Percentiles rank a stretch among this genome's conserved stretches.
phyloP scores from a whole-genome alignment of 2,888 invertebrate species.

The Temnothorax rugatulus region DNA sequence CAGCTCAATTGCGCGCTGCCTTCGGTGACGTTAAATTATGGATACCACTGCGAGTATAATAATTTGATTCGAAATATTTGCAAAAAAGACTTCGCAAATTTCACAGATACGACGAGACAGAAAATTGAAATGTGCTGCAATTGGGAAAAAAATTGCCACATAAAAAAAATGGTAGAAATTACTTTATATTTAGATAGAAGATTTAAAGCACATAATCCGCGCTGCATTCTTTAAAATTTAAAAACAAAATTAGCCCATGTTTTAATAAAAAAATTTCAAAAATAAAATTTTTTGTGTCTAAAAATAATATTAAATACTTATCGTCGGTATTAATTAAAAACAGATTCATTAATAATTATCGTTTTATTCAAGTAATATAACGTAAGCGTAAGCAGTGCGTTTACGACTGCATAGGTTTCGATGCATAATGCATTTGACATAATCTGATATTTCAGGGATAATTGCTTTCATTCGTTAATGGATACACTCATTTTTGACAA shows the following conservation, averaged over 20 bases:
- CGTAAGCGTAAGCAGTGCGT: neutral
- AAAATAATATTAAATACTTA: slow-evolving; percentile 5
- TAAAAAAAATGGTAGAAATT: neutral
- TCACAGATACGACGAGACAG: neutral
- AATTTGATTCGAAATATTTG: slow-evolving; percentile 11
- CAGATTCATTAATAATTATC: neutral
- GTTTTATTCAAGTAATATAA: neutral
- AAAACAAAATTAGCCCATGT: neutral
- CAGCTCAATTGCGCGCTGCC: slow-evolving; percentile 9
- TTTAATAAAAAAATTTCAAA: neutral
- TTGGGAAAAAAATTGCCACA: too few relatives aligned
- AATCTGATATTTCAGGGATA: slow-evolving; percentile 20
- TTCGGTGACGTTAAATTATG: slow-evolving; percentile 37
- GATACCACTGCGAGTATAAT: slow-evolving; percentile 11
- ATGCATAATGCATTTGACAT: neutral
- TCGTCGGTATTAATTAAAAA: neutral
- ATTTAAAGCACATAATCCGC: neutral
- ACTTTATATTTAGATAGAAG: neutral
- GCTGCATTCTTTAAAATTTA: neutral
- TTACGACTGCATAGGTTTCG: neutral
- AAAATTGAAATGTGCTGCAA: neutral
- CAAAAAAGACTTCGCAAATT: neutral
- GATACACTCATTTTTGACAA: slow-evolving; percentile 22
- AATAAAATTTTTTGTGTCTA: neutral
- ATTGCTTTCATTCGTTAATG: slow-evolving; percentile 33